phyloP scores from a whole-genome alignment of 92 coral and sea anemone genomes.

The Phenganax marumi region DNA sequence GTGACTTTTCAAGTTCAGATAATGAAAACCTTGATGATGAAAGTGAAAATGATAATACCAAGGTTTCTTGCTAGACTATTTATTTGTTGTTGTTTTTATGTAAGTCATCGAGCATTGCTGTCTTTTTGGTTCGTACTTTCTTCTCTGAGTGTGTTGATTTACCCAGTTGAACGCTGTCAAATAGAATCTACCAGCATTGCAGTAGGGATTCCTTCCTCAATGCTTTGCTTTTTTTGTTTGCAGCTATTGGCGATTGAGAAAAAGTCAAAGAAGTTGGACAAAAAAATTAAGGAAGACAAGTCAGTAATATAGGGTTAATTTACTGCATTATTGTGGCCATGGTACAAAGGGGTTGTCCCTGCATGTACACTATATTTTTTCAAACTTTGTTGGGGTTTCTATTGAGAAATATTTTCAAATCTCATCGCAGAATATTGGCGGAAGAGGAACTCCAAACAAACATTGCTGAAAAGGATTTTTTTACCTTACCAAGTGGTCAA shows the following conservation, averaged over 20 bases:
- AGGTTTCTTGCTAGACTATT: background rate
- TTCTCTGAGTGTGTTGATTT: no score
- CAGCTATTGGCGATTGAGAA: slow-evolving; percentile 94
- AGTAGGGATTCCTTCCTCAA: background rate
- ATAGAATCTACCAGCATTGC: no score
- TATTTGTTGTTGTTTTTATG: background rate
- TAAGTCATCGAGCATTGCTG: no score
- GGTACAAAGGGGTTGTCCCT: background rate
- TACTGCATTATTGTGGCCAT: background rate
- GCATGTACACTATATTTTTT: background rate
- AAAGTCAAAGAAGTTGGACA: slow-evolving; percentile 82
- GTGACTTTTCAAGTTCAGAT: background rate
- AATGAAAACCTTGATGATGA: background rate
- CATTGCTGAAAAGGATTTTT: slow-evolving; percentile 85
- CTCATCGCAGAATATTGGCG: slow-evolving; percentile 62
- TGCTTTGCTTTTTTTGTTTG: background rate
- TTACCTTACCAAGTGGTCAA: slow-evolving; percentile 96
- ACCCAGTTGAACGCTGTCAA: no score
- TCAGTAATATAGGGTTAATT: slow-evolving; percentile 18
- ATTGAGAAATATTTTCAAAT: background rate
- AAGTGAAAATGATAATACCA: background rate
- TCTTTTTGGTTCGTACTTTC: no score
- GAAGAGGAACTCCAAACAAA: slow-evolving; percentile 92
- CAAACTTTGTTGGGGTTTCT: background rate
- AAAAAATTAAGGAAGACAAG: slow-evolving; percentile 83